phyloP scores from a whole-genome alignment of 2,888 invertebrate genomes.

The Lasioglossum malachurum region DNA sequence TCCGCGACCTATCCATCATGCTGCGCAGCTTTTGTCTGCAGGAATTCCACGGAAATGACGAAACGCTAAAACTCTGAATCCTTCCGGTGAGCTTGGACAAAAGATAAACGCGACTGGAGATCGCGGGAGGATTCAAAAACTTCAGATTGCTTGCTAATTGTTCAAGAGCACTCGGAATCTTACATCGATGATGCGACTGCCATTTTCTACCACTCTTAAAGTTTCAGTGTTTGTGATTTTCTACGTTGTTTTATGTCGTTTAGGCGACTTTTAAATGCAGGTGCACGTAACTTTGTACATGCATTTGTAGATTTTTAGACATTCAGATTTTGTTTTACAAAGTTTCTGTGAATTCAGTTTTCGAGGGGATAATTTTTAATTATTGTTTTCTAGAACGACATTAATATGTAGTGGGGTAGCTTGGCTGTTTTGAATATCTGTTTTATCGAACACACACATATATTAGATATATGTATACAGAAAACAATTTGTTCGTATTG shows the following conservation, averaged over 20 bases:
- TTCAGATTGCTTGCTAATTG: neutral
- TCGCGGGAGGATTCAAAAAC: neutral
- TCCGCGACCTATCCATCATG: neutral
- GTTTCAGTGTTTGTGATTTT: neutral
- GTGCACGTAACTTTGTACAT: too few species aligned
- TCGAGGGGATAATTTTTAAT: too few species aligned
- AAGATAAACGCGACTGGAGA: neutral
- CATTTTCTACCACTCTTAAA: neutral
- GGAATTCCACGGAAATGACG: neutral
- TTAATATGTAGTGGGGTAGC: too few species aligned
- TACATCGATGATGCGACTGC: neutral
- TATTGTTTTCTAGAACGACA: too few species aligned
- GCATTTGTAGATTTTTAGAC: too few species aligned
- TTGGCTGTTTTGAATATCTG: too few species aligned
- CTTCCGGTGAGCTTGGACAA: neutral
- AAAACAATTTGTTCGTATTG: too few species aligned
- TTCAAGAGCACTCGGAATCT: neutral
- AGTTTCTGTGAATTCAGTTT: too few species aligned
- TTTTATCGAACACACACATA: too few species aligned
- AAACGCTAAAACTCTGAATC: neutral
- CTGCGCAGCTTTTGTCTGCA: neutral
- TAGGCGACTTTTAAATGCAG: neutral
- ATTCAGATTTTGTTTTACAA: too few species aligned
- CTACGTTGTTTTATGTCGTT: neutral
- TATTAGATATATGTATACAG: too few species aligned